A percentile compares a stretch with the other conserved stretches of the same genome.
Conservation (phyloP, 1,140 invertebrate species). For the Ostrea edulis region DNA sequence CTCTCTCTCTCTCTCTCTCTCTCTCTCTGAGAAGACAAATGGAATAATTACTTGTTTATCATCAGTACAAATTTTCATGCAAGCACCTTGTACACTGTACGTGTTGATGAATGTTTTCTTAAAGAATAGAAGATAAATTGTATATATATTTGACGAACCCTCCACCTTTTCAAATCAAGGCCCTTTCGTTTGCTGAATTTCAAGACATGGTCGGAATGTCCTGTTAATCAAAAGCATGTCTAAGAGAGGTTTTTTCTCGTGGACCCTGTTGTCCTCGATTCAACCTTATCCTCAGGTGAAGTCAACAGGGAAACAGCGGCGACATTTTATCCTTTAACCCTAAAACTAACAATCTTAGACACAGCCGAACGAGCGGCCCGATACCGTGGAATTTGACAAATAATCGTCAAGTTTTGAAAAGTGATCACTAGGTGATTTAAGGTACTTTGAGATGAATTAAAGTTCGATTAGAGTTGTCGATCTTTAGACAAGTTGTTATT, state of each 20-base stretch:
- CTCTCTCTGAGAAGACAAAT: background rate
- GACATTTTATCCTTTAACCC: constrained; percentile 6
- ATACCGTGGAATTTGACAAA: constrained; percentile 20
- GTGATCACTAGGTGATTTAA: constrained; percentile 41
- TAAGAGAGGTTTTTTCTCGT: background rate
- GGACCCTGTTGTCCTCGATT: background rate
- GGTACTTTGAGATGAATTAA: constrained; percentile 34
- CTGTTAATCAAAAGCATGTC: background rate
- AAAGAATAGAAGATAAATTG: no score
- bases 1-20: background rate
- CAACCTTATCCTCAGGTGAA: background rate
- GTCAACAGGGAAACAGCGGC: background rate
- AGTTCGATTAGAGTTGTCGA: constrained; percentile 41
- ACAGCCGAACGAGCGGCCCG: background rate
- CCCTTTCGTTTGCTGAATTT: background rate
- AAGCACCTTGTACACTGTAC: no score
- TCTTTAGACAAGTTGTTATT: constrained; percentile 45
- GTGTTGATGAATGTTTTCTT: background rate
- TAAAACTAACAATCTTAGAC: constrained; percentile 7
- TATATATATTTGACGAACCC: no score
- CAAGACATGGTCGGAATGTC: background rate
- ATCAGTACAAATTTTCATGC: background rate
- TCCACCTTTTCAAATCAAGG: background rate
- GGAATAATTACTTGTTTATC: constrained; percentile 3
- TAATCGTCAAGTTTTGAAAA: constrained; percentile 25